Base-by-base conservation (phyloP, 1,140 invertebrate genomes). In the Triops longicaudatus region DNA sequence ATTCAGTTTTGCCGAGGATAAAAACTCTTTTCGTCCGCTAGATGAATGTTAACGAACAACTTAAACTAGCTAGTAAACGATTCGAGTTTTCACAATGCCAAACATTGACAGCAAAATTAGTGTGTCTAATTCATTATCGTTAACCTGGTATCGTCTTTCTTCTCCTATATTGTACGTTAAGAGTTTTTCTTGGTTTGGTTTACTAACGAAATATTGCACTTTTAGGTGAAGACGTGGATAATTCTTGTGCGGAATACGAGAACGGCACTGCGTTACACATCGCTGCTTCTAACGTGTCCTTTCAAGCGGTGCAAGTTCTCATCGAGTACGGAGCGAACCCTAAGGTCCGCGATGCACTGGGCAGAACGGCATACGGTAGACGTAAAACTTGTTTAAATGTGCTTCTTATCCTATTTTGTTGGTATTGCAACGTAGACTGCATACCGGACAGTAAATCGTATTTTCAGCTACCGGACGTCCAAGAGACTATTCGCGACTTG, bases 221-320 rank as follows among this genome's bases (percentile, higher is more conserved):
- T 77, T 74, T 44, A 81, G 80, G 79, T 73, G 73, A 80, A 80
- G 81, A 83, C 79, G 80, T 86, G 11, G 85, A 88, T 81, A 84
- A 82, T 79, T 81, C 82, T 14, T 87, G 86, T 81, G 81, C 83
- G 74, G 86, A 87, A 78, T 87, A 87, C 84, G 86, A 87, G 72
- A 84, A 86, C 76, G 86, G 86, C 6, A 84, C 86, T 50, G 83
- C 87, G 1, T 80, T 88, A 37, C 87, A 88, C 79, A 88, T 88
- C 76, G 86, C 87, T 17, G 86, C 86, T 5, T 83, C 83, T 44
- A 88, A 87, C 79, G 81, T 88, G 43, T 84, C 86, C 37, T 82
- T 85, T 74, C 85, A 86, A 76, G 85, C 86, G 41, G 84, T 83
- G 11, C 83, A 84, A 77, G 81, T 87, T 14, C 80, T 88, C 12